Evolutionary conservation across 2,797 vertebrate species (phyloP), one percentile per base, ranked within the genome.

Genomic region (Parotocinclus haroldoi): DNA sequence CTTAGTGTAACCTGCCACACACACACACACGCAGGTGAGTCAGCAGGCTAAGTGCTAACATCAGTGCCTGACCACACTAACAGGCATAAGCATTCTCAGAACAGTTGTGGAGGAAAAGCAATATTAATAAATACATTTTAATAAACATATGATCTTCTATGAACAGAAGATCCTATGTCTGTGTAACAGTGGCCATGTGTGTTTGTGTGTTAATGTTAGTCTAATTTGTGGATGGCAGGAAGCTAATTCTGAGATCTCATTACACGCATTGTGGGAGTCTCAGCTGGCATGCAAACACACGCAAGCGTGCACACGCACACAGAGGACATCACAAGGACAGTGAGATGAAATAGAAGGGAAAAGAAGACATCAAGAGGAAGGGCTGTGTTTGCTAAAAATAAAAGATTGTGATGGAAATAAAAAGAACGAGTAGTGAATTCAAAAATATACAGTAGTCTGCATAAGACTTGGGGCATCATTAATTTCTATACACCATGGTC

Each of bases 311-410:
- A 48, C 11, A 40, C 44, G 40, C 39, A 57, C 45, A 44, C 50
- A 46, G 65, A 66, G 71, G 76, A 62, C 59, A 71, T 37, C 54
- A 58, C 46, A 74, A 73, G 57, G 68, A 56, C 63, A 72, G 17
- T 54, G 9, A 39, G 37, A 61, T 1, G 27, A 52, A 55, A 40
- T 46, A 17, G 27, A 60, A 18, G 11, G 4, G 10, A 27, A 42
- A 17, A 16, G 13, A n/a, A 45, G 3, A 46, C 4, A 49, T 10
- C 14, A n/a, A 17, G 7, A 46, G 10, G 40, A 11, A 39, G 9
- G 4, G 36, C 1, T 6, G 48, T 14, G 48, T 14, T 7, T 0
- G 14, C 5, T 50, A 8, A 3, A 42, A 6, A 56, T 0, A 0
- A 14, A 3, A 49, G 37, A 1, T 10, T 16, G 18, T 38, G 6